phyloP scores from a whole-genome alignment of 92 coral and sea anemone genomes.

The Paragorgia papillata region DNA sequence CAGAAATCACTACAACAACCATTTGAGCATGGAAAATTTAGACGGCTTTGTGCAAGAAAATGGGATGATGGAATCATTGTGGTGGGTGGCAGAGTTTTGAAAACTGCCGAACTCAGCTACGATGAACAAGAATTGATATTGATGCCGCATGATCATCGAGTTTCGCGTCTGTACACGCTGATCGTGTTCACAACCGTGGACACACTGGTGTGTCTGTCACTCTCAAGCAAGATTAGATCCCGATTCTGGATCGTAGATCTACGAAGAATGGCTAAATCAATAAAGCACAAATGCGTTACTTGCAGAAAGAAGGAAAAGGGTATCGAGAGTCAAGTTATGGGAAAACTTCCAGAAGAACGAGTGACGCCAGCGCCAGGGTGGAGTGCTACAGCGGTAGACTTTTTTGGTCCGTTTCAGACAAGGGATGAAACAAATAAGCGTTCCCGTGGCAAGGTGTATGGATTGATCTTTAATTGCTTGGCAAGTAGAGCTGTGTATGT shows the following conservation, averaged over 20 bases:
- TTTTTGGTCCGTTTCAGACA: constrained; percentile 60
- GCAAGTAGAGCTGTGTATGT: constrained; percentile 58
- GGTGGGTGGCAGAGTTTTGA: constrained; percentile 60
- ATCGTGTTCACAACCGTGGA: constrained; percentile 43
- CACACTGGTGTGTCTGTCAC: constrained; percentile 60
- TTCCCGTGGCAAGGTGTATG: constrained; percentile 52
- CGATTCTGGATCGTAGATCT: constrained; percentile 60
- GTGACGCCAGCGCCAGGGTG: constrained; percentile 58
- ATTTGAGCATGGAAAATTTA: constrained; percentile 56
- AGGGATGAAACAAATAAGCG: constrained; percentile 58
- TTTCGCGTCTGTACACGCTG: constrained; percentile 57
- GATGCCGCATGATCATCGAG: constrained; percentile 56
- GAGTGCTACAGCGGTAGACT: constrained; percentile 57
- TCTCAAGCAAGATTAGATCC: constrained; percentile 49
- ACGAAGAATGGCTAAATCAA: constrained; percentile 44
- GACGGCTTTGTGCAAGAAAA: constrained; percentile 60
- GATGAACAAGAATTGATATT: constrained; percentile 52
- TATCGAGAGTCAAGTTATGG: constrained; percentile 8
- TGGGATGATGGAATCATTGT: constrained; percentile 57
- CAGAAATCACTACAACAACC: constrained; percentile 46
- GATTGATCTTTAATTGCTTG: constrained; percentile 58
- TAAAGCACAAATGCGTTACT: constrained; percentile 54
- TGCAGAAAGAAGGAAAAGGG: constrained; percentile 27
- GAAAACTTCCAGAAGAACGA: constrained; percentile 48
- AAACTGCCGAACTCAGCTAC: constrained; percentile 62